These are phyloP conservation scores for Drosophila fulvimacula DNA, from an alignment of 2,888 invertebrate species.

Conservation along the genomic window DNA sequence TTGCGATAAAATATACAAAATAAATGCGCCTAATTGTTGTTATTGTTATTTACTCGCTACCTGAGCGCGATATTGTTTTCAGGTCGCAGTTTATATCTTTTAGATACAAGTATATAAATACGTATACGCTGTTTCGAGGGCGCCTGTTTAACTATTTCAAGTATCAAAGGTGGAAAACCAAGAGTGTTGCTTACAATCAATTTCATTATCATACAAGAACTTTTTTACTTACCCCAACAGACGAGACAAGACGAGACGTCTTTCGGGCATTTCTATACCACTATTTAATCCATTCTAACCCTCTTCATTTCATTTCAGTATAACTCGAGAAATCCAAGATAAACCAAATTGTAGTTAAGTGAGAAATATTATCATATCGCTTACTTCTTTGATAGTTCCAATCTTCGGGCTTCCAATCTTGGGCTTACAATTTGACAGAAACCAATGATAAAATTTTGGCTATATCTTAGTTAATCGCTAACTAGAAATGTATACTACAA, in stretches of 20 bases:
- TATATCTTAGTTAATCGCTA: background rate
- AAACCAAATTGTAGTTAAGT: background rate
- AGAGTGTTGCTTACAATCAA: background rate
- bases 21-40: slow-evolving; percentile 70
- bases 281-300: background rate
- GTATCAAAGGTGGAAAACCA: background rate
- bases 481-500: background rate
- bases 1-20: slow-evolving; percentile 66
- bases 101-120: slow-evolving; percentile 36
- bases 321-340: background rate
- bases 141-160: background rate
- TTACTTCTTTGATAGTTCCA: background rate
- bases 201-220: slow-evolving; percentile 6
- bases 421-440: background rate
- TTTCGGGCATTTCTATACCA: background rate
- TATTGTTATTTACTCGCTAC: slow-evolving; percentile 52
- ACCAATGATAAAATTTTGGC: background rate
- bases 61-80: slow-evolving; percentile 49
- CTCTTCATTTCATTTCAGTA: background rate
- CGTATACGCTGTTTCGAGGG: slow-evolving; percentile 1
- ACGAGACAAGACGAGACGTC: too few relatives aligned
- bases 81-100: slow-evolving; percentile 55
- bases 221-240: background rate
- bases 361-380: background rate
- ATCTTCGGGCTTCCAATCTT: too few relatives aligned